Conservation (phyloP, 2,797 vertebrate genomes). For the Hypotaenidia okinawae region DNA sequence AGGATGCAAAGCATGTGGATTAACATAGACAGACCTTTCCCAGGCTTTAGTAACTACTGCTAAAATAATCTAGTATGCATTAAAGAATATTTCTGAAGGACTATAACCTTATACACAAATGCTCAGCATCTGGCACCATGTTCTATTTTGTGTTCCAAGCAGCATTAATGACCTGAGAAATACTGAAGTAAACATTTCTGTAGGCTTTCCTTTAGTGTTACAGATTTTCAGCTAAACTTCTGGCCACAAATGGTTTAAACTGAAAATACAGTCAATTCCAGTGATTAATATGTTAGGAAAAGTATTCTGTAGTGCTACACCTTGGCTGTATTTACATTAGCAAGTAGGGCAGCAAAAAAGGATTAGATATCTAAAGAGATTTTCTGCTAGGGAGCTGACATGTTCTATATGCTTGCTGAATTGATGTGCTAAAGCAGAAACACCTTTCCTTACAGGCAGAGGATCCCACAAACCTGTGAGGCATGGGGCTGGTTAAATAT, state of each 20-base stretch:
- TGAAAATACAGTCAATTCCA: background rate
- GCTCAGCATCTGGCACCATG: background rate
- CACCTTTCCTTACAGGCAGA: background rate
- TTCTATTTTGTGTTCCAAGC: background rate
- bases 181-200: background rate
- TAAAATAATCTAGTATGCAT: background rate
- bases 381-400: background rate
- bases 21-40: background rate
- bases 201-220: background rate
- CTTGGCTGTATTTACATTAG: background rate
- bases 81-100: background rate
- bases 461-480: background rate
- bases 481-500: background rate
- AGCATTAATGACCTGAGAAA: background rate
- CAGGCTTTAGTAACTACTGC: background rate
- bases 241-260: background rate
- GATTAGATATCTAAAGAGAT: background rate
- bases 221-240: background rate
- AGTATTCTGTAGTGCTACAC: background rate
- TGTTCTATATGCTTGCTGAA: fast-evolving
- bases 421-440: background rate
- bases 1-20: background rate
- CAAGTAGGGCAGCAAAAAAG: background rate
- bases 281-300: background rate
- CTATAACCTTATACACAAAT: background rate